These are phyloP conservation scores for Dendrocincla tyrannina DNA, from an alignment of 2,797 vertebrate genomes.

Conservation along the genomic window DNA sequence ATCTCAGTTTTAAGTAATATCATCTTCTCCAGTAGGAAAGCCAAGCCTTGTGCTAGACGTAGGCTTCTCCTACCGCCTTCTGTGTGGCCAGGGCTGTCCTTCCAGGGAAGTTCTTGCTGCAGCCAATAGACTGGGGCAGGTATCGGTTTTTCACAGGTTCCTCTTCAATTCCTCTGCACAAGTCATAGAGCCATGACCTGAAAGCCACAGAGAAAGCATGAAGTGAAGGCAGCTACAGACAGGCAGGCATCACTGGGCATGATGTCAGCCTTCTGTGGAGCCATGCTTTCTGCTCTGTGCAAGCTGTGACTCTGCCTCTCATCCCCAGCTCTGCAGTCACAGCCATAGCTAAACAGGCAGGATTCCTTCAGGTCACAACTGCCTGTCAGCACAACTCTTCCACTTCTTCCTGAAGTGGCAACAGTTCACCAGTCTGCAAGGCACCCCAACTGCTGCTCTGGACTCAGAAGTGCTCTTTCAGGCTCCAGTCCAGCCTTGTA, in stretches of 20 bases:
- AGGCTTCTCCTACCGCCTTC: conserved; percentile 80
- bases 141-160: conserved; percentile 93
- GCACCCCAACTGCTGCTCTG: background rate
- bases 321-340: background rate
- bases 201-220: conserved; percentile 24
- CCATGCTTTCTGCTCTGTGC: background rate
- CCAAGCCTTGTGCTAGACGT: background rate
- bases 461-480: background rate
- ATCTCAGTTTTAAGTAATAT: background rate
- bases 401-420: background rate
- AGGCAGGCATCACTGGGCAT: background rate
- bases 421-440: background rate
- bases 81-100: conserved; percentile 84
- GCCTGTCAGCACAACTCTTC: background rate
- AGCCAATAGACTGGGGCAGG: conserved; percentile 92
- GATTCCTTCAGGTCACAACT: background rate
- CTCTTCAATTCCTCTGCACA: conserved; percentile 94
- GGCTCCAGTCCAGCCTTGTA: background rate
- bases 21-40: background rate
- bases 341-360: background rate
- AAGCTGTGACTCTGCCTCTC: background rate
- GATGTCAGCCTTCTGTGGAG: background rate
- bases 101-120: conserved; percentile 94
- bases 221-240: background rate
- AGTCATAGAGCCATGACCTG: conserved; percentile 91